Base-by-base conservation (phyloP, 2,888 invertebrate genomes). In the Ormia ochracea region DNA sequence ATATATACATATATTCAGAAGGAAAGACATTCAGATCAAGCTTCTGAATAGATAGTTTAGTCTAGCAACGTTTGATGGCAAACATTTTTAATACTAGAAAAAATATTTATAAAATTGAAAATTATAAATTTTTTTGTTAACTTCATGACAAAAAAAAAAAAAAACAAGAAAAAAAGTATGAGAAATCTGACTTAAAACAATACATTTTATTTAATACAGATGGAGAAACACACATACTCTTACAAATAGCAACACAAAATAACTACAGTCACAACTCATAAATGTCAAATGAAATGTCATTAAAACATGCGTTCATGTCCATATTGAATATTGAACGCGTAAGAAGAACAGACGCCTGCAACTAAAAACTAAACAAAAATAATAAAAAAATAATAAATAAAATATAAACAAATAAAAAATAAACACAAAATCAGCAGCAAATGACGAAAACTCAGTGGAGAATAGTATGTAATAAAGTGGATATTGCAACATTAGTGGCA, bases 381-480 rank as follows among this genome's bases (percentile, higher is more conserved):
- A 77, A 77, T 77, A 69, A 77, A 70, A 77, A 38, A 36, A 36
- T 3, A 36, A 36, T n/a, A 36, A 10, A 36, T n/a, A 12, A 38
- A 38, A 69, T 48, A 12, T 48, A 63, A 52, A 58, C 54, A n/a
- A 54, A 59, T 9, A 36, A 48, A 41, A 23, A 41, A 50, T n/a
- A 56, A 58, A 56, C 9, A 48, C 6, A 38, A 61, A 69, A 69
- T 31, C 50, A 63, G 12, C 59, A 69, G n/a, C 52, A 59, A 43
- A 66, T 66, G 28, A 59, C 66, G 61, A 68, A 52, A 69, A 50
- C 38, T 28, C 63, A 36, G 45, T 43, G 5, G 33, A 28, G 45
- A 63, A 54, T 28, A 31, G 19, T 54, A 63, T 23, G 66, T 85
- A 84, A 85, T 85, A 83, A 82, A 74, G 79, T 82, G 72, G 45